phyloP scores from a whole-genome alignment of 1,140 invertebrate species.

The Drosophila bifasciata region DNA sequence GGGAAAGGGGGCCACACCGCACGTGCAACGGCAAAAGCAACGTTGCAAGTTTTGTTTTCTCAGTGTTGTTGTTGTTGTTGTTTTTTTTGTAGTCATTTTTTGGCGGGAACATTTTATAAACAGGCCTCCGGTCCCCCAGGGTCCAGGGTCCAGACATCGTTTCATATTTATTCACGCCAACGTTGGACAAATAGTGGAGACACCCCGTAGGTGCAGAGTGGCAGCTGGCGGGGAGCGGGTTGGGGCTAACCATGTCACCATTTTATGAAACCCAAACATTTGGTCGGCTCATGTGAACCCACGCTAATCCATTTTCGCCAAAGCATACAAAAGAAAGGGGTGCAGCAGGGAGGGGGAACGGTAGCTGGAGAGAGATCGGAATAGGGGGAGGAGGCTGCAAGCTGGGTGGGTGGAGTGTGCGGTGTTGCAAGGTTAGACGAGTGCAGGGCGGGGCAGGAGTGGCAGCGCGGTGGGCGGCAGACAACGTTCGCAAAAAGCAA shows the following conservation, averaged over 20 bases:
- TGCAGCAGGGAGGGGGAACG: not conserved
- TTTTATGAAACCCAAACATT: conserved; percentile 80
- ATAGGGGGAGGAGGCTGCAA: too few relatives aligned
- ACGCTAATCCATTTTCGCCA: conserved; percentile 81
- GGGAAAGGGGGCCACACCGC: conserved; percentile 41
- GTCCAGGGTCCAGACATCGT: conserved; percentile 8
- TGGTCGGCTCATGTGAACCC: conserved; percentile 77
- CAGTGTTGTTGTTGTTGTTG: not conserved
- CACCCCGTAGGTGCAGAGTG: not conserved
- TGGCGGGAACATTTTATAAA: conserved; percentile 70
- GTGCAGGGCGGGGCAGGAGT: not conserved
- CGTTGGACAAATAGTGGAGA: conserved; percentile 42
- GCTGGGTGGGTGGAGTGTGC: too few relatives aligned
- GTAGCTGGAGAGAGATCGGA: too few relatives aligned
- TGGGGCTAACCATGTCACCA: conserved; percentile 52
- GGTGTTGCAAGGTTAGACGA: too few relatives aligned
- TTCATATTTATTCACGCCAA: conserved; percentile 72
- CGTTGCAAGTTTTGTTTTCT: conserved; percentile 63
- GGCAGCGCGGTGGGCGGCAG: conserved; percentile 8
- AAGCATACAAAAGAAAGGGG: conserved; percentile 29
- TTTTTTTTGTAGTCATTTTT: conserved; percentile 37
- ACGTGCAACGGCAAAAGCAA: conserved; percentile 72
- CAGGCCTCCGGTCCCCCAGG: conserved; percentile 25
- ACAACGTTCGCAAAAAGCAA: conserved; percentile 55
- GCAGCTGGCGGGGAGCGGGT: not conserved